Evolutionary conservation across 1,140 invertebrate species (phyloP).

Genomic region (Heliothis subflexa): DNA sequence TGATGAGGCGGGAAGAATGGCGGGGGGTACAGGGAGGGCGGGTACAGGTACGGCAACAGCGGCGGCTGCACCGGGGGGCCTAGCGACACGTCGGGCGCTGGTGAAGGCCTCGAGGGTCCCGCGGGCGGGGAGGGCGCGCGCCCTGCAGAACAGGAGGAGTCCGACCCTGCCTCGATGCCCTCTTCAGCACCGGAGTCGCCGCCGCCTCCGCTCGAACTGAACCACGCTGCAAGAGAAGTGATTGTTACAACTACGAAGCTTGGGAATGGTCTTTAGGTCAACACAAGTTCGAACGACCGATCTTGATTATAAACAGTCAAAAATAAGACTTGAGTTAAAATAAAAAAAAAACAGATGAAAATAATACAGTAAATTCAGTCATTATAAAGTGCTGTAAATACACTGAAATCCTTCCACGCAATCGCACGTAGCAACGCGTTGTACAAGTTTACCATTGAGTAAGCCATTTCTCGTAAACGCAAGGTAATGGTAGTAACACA

Average conservation of each 20-base stretch:
- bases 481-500: conserved; percentile 1
- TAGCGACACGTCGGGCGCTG: conserved; percentile 94
- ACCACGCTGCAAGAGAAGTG: conserved; percentile 84
- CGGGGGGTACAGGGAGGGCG: conserved; percentile 93
- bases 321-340: no score
- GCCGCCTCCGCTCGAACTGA: conserved; percentile 85
- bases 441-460: background rate
- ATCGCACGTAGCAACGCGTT: background rate
- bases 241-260: background rate
- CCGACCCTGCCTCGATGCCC: conserved; percentile 87
- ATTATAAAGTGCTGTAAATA: no score
- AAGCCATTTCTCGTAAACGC: background rate
- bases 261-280: background rate
- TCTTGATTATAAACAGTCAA: no score
- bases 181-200: conserved; percentile 85
- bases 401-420: conserved; percentile 26
- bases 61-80: conserved; percentile 95
- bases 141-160: conserved; percentile 89
- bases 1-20: conserved; percentile 90
- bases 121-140: conserved; percentile 88
- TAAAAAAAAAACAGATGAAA: no score
- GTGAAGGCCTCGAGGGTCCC: conserved; percentile 88
- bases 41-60: conserved; percentile 95
- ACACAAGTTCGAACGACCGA: no score
- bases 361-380: no score